Evolutionary conservation across 2,797 vertebrate genomes (phyloP).

Genomic region (Scyliorhinus canicula): DNA sequence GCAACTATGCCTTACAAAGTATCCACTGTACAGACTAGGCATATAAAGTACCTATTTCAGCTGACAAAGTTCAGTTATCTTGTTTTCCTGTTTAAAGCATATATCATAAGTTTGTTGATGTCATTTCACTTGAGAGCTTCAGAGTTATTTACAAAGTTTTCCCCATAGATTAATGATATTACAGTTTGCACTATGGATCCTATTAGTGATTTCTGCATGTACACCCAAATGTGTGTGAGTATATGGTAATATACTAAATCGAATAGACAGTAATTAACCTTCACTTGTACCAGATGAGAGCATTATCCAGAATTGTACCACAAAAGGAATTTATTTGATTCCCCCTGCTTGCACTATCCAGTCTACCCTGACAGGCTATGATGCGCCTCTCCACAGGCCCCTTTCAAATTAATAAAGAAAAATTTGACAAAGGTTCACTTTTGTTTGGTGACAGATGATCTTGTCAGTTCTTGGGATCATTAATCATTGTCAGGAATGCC

Average conservation of each 20-base stretch:
- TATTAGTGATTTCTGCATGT: background rate
- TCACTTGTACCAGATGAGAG: slow-evolving; percentile 29
- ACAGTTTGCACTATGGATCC: background rate
- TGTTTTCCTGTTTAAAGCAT: background rate
- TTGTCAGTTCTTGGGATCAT: slow-evolving; percentile 41
- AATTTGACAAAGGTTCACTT: slow-evolving; percentile 39
- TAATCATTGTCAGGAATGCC: slow-evolving; percentile 59
- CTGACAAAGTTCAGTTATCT: background rate
- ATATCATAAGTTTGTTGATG: background rate
- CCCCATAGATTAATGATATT: background rate
- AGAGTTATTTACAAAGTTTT: background rate
- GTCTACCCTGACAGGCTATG: slow-evolving; percentile 33
- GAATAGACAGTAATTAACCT: slow-evolving; percentile 33
- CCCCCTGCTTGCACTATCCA: slow-evolving; percentile 24
- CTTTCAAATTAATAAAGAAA: slow-evolving; percentile 38
- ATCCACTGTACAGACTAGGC: background rate
- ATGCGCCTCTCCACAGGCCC: slow-evolving; percentile 33
- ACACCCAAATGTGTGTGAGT: background rate
- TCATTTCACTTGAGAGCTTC: background rate
- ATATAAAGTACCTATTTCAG: background rate
- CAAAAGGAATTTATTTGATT: slow-evolving; percentile 36
- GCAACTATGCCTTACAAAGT: background rate
- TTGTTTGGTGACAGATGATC: slow-evolving; percentile 39
- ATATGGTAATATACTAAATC: slow-evolving; percentile 17
- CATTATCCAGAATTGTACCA: slow-evolving; percentile 10